Evolutionary conservation across 2,797 vertebrate genomes (phyloP).

Genomic region (Ptychobarbus kaznakovi): DNA sequence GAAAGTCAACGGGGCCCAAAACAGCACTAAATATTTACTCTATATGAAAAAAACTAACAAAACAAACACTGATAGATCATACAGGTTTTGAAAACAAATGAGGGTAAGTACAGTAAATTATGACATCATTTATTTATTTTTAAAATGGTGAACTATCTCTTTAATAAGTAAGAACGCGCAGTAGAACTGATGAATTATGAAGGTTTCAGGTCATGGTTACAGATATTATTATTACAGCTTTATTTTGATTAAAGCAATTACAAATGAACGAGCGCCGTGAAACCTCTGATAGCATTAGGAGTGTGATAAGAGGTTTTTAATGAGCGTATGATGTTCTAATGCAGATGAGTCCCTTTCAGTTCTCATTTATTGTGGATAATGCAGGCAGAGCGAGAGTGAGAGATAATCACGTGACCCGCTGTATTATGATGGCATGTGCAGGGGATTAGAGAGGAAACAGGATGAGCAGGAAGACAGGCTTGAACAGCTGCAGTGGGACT

Average conservation of each 20-base stretch:
- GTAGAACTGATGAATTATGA: background rate
- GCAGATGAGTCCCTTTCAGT: slow-evolving; percentile 22
- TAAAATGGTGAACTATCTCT: background rate
- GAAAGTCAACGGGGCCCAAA: background rate
- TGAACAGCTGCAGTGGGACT: slow-evolving; percentile 12
- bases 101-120: background rate
- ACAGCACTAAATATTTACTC: background rate
- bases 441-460: slow-evolving; percentile 44
- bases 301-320: slow-evolving; percentile 23
- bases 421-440: slow-evolving; percentile 36
- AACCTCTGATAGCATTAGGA: slow-evolving; percentile 11
- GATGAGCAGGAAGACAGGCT: slow-evolving; percentile 27
- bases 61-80: no score
- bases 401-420: slow-evolving; percentile 34
- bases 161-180: background rate
- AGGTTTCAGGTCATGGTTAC: background rate
- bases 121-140: background rate
- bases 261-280: background rate
- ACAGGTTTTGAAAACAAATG: background rate
- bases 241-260: slow-evolving; percentile 20
- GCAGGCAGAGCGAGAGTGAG: slow-evolving; percentile 13
- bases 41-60: background rate
- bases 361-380: slow-evolving; percentile 18
- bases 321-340: slow-evolving; percentile 18
- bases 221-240: background rate